Base-by-base conservation (phyloP, 2,888 invertebrate species). In the Agrypnus murinus region DNA sequence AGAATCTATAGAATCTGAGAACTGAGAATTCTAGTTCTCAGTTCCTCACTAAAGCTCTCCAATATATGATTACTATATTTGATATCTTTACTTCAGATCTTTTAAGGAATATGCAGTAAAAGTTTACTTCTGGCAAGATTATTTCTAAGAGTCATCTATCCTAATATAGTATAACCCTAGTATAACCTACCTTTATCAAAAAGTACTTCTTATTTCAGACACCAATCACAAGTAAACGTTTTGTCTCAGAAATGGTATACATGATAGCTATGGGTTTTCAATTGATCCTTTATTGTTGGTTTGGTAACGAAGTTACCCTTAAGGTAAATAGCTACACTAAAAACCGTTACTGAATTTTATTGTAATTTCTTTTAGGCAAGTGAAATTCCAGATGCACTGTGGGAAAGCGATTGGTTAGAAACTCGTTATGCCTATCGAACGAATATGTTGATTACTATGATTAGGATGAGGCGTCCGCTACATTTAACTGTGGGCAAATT, bases 401-500 rank as follows among this genome's bases (percentile, higher is more conserved):
- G 83, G 81, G 78, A 81, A 58, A 77, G 81, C 64, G 79, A 82
- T 31, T 84, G 84, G 83, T 60, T 82, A 40, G 69, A 75, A 32
- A 77, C 81, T 14, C 53, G 65, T 45, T 72, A 64, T 6, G 65
- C 74, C n/a, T 82, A 81, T 57, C 82, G 80, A 63, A 78, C 75
- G 40, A 78, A 75, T 2, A 81, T 84, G 81, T 76, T 84, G 19
- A 79, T 83, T 36, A 84, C 82, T 15, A 84, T 84, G 82, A 76
- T 79, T 12, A 72, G 83, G 58, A 77, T 82, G 71, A 79, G 79
- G 65, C 79, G 78, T 73, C 81, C 81, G 0, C 71, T 84, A 10
- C 77, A 78, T 75, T 75, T 84, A 32, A 84, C 83, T 2, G 82
- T 81, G 36, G 84, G 84, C 46, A 81, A 82, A 76, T 83, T 84